phyloP scores from a whole-genome alignment of 2,113 vertebrate species.

The Cyprinus carpio region DNA sequence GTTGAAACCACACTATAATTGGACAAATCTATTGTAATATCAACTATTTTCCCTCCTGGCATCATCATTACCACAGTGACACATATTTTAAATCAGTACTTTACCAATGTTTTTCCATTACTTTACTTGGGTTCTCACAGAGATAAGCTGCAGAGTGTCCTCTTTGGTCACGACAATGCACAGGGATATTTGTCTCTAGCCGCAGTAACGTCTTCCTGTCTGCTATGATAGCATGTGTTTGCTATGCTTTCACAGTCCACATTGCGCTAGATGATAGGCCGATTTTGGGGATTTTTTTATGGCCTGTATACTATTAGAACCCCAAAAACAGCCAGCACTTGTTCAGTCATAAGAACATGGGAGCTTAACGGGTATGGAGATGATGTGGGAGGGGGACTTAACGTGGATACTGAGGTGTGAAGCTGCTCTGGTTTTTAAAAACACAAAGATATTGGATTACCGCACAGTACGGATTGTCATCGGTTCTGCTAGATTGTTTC shows the following conservation, averaged over 20 bases:
- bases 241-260: slow-evolving; percentile 78
- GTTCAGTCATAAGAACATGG: slow-evolving; percentile 98
- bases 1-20: neutral
- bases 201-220: neutral
- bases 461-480: neutral
- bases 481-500: neutral
- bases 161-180: neutral
- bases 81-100: neutral
- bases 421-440: neutral
- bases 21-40: neutral
- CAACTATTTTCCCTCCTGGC: neutral
- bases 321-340: slow-evolving; percentile 96
- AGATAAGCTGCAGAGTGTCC: neutral
- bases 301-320: slow-evolving; percentile 97
- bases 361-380: no score
- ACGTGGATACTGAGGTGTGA: slow-evolving; percentile 95
- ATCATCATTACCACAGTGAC: slow-evolving; percentile 5
- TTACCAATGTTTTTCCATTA: neutral
- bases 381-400: no score
- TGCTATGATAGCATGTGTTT: slow-evolving; percentile 30
- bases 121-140: neutral
- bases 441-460: neutral
- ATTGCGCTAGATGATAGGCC: slow-evolving; percentile 97
- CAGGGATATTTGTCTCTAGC: slow-evolving; percentile 11
- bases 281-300: no score